These are phyloP conservation scores for Anarrhichthys ocellatus DNA, from an alignment of 2,113 vertebrate species.

Conservation along the genomic window DNA sequence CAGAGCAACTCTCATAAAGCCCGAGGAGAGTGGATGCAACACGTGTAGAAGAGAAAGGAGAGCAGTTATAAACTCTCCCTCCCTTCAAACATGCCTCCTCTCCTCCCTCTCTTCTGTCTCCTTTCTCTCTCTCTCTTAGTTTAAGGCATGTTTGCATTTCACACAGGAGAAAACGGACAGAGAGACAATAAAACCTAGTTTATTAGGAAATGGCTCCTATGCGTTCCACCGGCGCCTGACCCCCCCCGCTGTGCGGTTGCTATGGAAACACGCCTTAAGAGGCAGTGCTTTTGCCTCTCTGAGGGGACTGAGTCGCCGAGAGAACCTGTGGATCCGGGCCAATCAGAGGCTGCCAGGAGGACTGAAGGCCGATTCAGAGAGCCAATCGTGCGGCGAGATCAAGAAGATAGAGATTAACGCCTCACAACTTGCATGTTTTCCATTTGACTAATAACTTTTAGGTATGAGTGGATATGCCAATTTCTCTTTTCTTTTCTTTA, in stretches of 20 bases:
- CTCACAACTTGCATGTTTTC: not conserved
- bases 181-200: slow-evolving; percentile 63
- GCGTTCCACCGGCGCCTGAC: slow-evolving; percentile 62
- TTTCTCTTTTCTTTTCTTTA: not conserved
- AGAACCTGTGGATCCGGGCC: slow-evolving; percentile 41
- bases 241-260: slow-evolving; percentile 35
- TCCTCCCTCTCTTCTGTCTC: not conserved
- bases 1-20: slow-evolving; percentile 9
- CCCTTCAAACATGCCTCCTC: not conserved
- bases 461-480: not conserved
- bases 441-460: not conserved
- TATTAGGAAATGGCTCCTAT: slow-evolving; percentile 71
- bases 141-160: slow-evolving; percentile 52
- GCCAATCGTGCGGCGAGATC: not conserved
- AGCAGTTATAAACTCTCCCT: not conserved
- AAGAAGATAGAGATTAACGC: not conserved
- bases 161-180: slow-evolving; percentile 34
- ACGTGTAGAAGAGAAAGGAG: not conserved
- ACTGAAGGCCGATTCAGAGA: slow-evolving; percentile 22
- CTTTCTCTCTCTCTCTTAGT: slow-evolving; percentile 2
- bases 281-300: slow-evolving; percentile 33
- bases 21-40: not conserved
- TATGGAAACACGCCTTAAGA: slow-evolving; percentile 63
- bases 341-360: slow-evolving; percentile 56
- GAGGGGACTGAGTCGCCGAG: slow-evolving; percentile 44